These are phyloP conservation scores for Diloba caeruleocephala DNA, from an alignment of 2,888 invertebrate species.

Conservation along the genomic window DNA sequence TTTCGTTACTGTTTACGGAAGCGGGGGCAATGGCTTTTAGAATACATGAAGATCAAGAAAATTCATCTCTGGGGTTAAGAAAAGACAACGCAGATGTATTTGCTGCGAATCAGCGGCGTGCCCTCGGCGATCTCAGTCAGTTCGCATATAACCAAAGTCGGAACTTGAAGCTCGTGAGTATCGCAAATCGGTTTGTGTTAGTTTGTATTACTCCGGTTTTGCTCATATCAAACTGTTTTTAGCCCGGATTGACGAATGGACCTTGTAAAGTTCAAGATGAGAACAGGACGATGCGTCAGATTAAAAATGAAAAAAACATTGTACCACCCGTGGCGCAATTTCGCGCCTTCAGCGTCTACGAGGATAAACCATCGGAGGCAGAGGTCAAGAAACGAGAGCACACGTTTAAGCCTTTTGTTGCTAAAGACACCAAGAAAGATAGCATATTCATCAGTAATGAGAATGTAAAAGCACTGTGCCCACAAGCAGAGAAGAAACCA, in stretches of 20 bases:
- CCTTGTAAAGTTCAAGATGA: constrained; percentile 85
- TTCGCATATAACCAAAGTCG: constrained; percentile 88
- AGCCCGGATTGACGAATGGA: constrained; percentile 83
- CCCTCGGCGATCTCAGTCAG: constrained; percentile 90
- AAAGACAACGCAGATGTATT: constrained; percentile 87
- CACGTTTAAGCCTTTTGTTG: constrained; percentile 80
- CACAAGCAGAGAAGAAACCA: constrained; percentile 73
- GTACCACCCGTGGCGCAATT: constrained; percentile 91
- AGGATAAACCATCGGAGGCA: constrained; percentile 88
- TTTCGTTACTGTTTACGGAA: constrained; percentile 79
- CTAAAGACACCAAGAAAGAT: constrained; percentile 77
- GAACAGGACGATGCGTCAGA: constrained; percentile 80
- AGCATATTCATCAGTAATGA: constrained; percentile 77
- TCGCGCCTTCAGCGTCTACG: constrained; percentile 93
- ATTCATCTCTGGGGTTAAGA: constrained; percentile 87
- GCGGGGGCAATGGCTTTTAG: constrained; percentile 91
- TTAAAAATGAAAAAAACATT: constrained; percentile 86
- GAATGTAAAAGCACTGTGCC: constrained; percentile 75
- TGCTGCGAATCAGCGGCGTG: constrained; percentile 89
- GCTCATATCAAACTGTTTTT: constrained; percentile 46
- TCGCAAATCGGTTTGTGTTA: constrained; percentile 16
- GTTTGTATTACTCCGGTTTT: constrained; percentile 22
- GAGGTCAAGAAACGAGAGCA: constrained; percentile 82
- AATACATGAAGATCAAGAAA: constrained; percentile 94
- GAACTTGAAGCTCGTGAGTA: constrained; percentile 87